These are phyloP conservation scores for Gymnogyps californianus DNA, from an alignment of 2,113 vertebrate species.

Conservation along the genomic window DNA sequence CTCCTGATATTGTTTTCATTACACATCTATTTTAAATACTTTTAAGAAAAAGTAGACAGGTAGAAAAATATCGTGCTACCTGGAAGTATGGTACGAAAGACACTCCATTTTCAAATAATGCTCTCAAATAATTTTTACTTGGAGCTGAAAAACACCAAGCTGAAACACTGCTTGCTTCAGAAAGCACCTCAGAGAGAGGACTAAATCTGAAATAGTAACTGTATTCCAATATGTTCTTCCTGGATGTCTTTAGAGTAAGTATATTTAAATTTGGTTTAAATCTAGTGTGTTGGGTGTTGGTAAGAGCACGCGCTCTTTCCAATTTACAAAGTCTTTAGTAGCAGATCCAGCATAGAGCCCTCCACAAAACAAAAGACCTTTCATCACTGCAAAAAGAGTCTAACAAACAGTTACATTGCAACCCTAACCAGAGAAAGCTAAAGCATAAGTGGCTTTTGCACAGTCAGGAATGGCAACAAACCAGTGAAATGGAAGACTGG, in stretches of 20 bases:
- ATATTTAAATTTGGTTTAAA: not conserved
- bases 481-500: not conserved
- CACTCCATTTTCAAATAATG: not conserved
- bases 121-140: not conserved
- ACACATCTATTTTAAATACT: not conserved
- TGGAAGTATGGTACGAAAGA: not conserved
- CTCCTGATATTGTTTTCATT: not conserved
- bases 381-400: not conserved
- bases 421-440: not conserved
- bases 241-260: not conserved
- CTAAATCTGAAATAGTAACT: not conserved
- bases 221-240: not conserved
- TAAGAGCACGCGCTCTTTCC: not conserved
- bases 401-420: not conserved
- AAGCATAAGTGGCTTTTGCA: not conserved
- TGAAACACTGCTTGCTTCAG: not conserved
- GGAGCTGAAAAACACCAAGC: not conserved
- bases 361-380: not conserved
- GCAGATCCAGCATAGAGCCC: not conserved
- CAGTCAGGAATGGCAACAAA: not conserved
- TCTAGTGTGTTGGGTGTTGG: accelerated
- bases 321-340: not conserved
- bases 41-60: not conserved
- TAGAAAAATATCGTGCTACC: not conserved
- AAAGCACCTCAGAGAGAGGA: not conserved